These are phyloP conservation scores for Petrocephalus microphthalmus DNA, from an alignment of 2,113 vertebrate genomes.

Conservation along the genomic window DNA sequence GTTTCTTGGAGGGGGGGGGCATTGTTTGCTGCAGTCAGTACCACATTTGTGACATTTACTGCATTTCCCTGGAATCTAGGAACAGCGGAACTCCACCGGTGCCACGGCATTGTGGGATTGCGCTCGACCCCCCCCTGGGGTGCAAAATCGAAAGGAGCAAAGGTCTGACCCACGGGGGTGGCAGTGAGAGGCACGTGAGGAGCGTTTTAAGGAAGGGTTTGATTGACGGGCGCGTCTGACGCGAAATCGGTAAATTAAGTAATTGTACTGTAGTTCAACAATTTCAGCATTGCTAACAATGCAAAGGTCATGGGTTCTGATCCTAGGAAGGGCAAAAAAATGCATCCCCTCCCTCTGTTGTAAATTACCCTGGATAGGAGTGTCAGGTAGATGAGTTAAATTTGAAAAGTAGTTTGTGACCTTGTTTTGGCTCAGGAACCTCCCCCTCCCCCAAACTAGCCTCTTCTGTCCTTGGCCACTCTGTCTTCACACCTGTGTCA, in stretches of 20 bases:
- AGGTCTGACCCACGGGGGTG: neutral
- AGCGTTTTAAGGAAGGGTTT: neutral
- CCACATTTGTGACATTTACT: neutral
- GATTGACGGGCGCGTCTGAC: neutral
- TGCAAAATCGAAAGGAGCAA: neutral
- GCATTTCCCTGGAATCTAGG: neutral
- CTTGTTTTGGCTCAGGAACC: neutral
- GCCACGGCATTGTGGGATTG: neutral
- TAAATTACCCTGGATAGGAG: neutral
- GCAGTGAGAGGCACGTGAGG: neutral
- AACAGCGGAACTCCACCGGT: neutral
- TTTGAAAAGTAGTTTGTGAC: neutral
- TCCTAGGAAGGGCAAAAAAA: neutral
- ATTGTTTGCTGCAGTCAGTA: neutral
- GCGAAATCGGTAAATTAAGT: neutral
- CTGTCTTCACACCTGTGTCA: slow-evolving; percentile 14
- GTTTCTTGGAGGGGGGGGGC: neutral
- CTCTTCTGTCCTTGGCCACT: neutral
- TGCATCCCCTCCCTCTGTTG: neutral
- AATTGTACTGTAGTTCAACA: neutral
- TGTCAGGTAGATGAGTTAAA: neutral
- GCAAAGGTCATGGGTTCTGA: neutral
- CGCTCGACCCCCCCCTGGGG: neutral
- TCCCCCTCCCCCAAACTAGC: neutral
- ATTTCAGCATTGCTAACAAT: neutral